A percentile compares a stretch with the other conserved stretches of the same genome.
Conservation (phyloP, 2,797 vertebrate genomes). For the Liasis olivaceus region DNA sequence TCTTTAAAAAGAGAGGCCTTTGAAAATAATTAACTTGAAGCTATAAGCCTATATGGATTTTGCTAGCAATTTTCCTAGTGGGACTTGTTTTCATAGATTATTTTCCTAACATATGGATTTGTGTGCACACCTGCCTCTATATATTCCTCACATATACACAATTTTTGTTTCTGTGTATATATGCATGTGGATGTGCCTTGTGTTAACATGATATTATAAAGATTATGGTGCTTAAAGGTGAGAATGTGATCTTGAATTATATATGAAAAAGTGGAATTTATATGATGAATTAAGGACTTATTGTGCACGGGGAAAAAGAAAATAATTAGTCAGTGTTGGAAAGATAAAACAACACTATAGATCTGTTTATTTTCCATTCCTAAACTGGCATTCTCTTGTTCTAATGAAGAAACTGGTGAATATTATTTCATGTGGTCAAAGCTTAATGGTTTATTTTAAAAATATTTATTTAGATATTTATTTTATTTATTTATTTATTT, state of each 20-base stretch:
- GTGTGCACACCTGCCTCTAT: neutral
- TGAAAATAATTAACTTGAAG: neutral
- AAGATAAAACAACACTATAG: too few relatives aligned
- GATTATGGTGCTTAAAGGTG: neutral
- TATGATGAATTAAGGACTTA: neutral
- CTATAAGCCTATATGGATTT: neutral
- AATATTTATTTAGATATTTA: neutral
- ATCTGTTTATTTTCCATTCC: neutral
- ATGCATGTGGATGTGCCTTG: neutral
- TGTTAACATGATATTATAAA: neutral
- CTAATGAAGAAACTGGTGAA: neutral
- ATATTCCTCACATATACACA: neutral
- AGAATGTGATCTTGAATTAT: neutral
- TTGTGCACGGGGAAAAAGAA: too few relatives aligned
- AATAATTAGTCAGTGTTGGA: too few relatives aligned
- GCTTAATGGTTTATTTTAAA: neutral
- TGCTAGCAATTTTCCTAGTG: neutral
- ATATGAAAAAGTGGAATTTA: neutral
- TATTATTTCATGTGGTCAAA: neutral
- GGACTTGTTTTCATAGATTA: neutral
- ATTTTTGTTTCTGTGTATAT: neutral
- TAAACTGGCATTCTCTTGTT: neutral
- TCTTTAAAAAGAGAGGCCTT: neutral
- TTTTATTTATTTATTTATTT: neutral
- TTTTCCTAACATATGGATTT: neutral